Base-by-base conservation (phyloP, 2,797 vertebrate species). In the Artibeus lituratus region DNA sequence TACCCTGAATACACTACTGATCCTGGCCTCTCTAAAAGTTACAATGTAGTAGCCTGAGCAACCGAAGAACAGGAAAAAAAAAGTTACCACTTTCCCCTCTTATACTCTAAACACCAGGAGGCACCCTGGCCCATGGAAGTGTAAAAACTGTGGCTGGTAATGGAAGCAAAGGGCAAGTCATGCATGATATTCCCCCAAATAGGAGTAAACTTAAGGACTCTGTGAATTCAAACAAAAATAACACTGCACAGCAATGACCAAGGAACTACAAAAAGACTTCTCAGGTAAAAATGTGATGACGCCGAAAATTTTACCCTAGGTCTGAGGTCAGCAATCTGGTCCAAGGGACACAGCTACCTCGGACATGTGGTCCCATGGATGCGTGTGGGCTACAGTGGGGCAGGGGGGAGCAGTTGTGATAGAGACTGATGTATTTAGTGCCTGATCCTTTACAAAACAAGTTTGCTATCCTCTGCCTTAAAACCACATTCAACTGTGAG, bases 1-100 rank as follows among this genome's bases (percentile, higher is more conserved):
- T 94, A 92, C 94, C 97, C 96, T 76, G 83, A 91, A 88, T 37
- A 97, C n/a, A n/a, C n/a, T n/a, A 94, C 96, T 96, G 78, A 91
- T 44, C 81, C 80, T 22, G 74, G 92, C 76, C 72, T 90, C 91
- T 95, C 24, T 94, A 82, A 94, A 74, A 11, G 78, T 57, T 26
- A 39, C 88, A 42, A 90, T 96, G 96, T 62, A 95, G 39, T 1
- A 7, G 94, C 90, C 42, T 80, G 95, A 96, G 90, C 81, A 89
- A 95, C 85, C 87, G 96, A 97, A 90, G 94, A 16, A 29, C 15
- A 53, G 51, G n/a, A n/a, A 29, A 83, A 87, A 10, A 62, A 62
- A 32, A 62, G 47, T 10, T 35, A 87, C 57, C 9, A n/a, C n/a
- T 39, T 69, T 70, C 32, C 42, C 10, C 49, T 55, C n/a, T 65